Evolutionary conservation across 2,888 invertebrate genomes (phyloP).

Genomic region (Thymelicus lineola): DNA sequence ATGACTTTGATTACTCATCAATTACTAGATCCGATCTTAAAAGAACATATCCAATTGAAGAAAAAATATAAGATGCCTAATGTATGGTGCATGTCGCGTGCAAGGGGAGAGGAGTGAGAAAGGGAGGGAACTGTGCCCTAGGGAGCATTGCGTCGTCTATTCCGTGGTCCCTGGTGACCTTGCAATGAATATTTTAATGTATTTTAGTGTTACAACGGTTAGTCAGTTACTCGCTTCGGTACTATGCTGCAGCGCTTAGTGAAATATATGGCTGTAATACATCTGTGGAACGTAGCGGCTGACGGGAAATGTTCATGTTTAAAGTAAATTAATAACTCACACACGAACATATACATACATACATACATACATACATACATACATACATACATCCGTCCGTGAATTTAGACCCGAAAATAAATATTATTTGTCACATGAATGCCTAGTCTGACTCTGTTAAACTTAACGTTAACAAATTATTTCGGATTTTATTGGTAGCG

Average conservation of each 20-base stretch:
- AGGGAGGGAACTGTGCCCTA: not conserved
- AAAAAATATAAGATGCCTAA: not conserved
- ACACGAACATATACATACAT: not conserved
- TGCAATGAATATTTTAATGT: conserved; percentile 8
- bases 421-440: too few species aligned
- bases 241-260: not conserved
- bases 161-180: conserved; percentile 6
- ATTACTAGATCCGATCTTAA: not conserved
- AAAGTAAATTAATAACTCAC: not conserved
- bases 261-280: not conserved
- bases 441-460: too few species aligned
- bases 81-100: not conserved
- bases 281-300: not conserved
- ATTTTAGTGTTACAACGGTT: conserved; percentile 1
- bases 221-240: not conserved
- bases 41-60: not conserved
- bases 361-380: too few species aligned
- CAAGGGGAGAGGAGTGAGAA: not conserved
- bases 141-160: not conserved
- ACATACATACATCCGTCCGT: too few species aligned
- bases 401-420: too few species aligned
- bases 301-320: not conserved
- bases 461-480: too few species aligned
- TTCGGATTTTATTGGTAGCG: too few species aligned
- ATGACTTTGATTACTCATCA: not conserved